phyloP scores from a whole-genome alignment of 2,888 invertebrate species.

The Blastobasis lacticolella region DNA sequence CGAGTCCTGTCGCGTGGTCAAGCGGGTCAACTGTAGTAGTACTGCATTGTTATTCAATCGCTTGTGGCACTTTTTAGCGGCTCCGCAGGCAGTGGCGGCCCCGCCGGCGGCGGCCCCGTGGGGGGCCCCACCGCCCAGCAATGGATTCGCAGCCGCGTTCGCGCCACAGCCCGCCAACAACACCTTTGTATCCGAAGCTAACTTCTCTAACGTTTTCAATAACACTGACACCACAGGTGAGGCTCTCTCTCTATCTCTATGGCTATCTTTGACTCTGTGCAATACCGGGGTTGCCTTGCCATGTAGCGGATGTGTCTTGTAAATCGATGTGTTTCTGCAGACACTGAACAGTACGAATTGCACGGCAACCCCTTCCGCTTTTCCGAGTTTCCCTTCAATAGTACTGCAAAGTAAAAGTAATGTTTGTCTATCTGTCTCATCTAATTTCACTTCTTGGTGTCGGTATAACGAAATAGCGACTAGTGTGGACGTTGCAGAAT shows the following conservation, averaged over 20 bases:
- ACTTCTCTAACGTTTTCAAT: constrained; percentile 91
- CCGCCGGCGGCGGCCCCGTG: constrained; percentile 22
- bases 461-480: no score
- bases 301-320: no score
- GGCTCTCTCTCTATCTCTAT: constrained; percentile 30
- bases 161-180: constrained; percentile 42
- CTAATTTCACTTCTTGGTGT: no score
- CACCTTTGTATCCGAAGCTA: constrained; percentile 88
- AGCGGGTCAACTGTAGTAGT: neutral
- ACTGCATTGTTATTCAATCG: constrained; percentile 15
- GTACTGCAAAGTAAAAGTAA: no score
- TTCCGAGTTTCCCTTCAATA: no score
- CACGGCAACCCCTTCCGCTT: no score
- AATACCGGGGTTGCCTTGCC: constrained; percentile 22
- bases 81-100: constrained; percentile 23
- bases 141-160: constrained; percentile 42
- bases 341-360: no score
- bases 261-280: constrained; percentile 7
- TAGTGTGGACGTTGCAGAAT: no score
- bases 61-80: constrained; percentile 22
- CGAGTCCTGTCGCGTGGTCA: no score
- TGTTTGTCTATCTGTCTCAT: no score
- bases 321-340: no score
- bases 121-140: constrained; percentile 37
- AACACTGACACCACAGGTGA: constrained; percentile 80